Evolutionary conservation across 1,140 invertebrate genomes (phyloP).

Genomic region (Aphelenchoides fujianensis): DNA sequence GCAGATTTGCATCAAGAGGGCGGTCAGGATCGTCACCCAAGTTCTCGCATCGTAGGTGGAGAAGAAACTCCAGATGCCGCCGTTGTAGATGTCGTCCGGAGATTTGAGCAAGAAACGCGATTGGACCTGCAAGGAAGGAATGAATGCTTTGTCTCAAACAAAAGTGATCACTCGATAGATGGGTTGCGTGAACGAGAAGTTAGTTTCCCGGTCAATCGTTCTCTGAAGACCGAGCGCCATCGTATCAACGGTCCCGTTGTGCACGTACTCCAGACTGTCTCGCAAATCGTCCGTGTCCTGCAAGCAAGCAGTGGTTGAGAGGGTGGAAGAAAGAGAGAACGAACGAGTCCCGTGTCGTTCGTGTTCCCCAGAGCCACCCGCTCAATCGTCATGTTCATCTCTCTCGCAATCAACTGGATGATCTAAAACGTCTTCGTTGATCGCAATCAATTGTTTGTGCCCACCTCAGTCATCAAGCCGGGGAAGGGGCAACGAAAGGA

Average conservation of each 20-base stretch:
- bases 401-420: not conserved
- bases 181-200: slow-evolving; percentile 13
- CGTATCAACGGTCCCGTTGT: slow-evolving; percentile 4
- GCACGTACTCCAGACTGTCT: not conserved
- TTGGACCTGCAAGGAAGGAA: not conserved
- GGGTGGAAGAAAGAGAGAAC: no score
- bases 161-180: no score
- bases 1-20: slow-evolving; percentile 10
- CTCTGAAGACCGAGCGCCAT: not conserved
- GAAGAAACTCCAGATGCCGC: slow-evolving; percentile 13
- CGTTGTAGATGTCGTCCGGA: not conserved
- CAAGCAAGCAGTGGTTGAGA: no score
- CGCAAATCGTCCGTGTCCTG: not conserved
- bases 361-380: no score
- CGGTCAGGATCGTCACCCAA: slow-evolving; percentile 12
- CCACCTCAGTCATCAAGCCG: slow-evolving; percentile 15
- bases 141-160: no score
- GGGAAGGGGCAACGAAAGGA: slow-evolving; percentile 10
- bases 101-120: not conserved
- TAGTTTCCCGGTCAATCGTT: not conserved
- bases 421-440: slow-evolving; percentile 22
- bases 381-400: not conserved
- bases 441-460: no score
- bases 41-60: not conserved
- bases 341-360: no score